Conservation (phyloP, 1,140 invertebrate species). For the Heliconius hewitsoni region DNA sequence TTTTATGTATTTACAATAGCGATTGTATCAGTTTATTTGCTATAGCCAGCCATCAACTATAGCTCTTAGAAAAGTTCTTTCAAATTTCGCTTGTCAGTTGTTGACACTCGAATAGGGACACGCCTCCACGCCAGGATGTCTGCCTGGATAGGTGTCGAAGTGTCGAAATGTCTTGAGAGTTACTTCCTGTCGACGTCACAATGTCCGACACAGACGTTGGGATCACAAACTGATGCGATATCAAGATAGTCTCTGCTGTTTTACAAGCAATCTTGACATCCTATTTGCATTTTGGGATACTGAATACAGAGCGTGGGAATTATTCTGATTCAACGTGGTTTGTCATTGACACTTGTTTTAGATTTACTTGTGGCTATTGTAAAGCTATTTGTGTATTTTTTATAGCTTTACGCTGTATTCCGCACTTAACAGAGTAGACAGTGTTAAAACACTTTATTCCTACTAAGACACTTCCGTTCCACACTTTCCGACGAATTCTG, state of each 20-base stretch:
- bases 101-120: conserved; percentile 26
- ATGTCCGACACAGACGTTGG: conserved; percentile 54
- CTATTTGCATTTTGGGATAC: conserved; percentile 66
- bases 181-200: conserved; percentile 50
- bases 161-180: conserved; percentile 50
- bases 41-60: not conserved
- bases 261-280: conserved; percentile 56
- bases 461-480: too few species aligned
- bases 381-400: not conserved
- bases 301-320: conserved; percentile 55
- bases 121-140: conserved; percentile 45
- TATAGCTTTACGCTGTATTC: too few species aligned
- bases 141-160: conserved; percentile 59
- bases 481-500: too few species aligned
- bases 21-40: not conserved
- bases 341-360: not conserved
- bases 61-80: conserved; percentile 14
- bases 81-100: conserved; percentile 21
- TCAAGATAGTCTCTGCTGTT: conserved; percentile 57
- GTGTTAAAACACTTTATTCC: too few species aligned
- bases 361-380: not conserved
- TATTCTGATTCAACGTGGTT: conserved; percentile 30
- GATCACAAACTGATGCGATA: conserved; percentile 53
- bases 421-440: too few species aligned
- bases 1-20: not conserved